Evolutionary conservation across 2,888 invertebrate species (phyloP).

Genomic region (Zelleria hepariella): DNA sequence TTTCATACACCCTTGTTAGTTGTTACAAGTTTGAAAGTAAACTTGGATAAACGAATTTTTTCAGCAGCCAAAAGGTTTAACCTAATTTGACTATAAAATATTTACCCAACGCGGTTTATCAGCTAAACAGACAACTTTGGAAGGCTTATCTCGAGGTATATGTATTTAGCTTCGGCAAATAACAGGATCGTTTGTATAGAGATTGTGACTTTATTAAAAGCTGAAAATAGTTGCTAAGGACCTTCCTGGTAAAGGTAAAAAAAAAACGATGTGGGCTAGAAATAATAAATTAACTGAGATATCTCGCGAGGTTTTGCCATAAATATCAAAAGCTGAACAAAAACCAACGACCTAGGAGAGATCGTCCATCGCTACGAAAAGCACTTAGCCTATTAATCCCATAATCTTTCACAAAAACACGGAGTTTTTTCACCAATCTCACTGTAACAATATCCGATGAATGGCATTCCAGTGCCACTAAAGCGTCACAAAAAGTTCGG

Average conservation of each 20-base stretch:
- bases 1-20: not conserved
- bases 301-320: not conserved
- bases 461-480: constrained; percentile 1
- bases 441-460: constrained; percentile 1
- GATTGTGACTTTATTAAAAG: not conserved
- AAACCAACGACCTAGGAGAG: not conserved
- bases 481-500: constrained; percentile 1
- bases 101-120: constrained; percentile 39
- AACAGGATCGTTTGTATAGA: constrained; percentile 30
- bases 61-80: constrained; percentile 36
- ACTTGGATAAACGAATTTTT: constrained; percentile 1
- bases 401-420: not conserved
- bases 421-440: not conserved
- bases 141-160: constrained; percentile 41
- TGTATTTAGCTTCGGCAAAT: constrained; percentile 42
- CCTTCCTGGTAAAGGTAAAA: not conserved
- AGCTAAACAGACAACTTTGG: constrained; percentile 30
- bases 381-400: not conserved
- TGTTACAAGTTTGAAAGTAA: not conserved
- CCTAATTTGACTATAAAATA: constrained; percentile 29
- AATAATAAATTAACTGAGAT: not conserved
- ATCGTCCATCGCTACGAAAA: not conserved
- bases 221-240: not conserved
- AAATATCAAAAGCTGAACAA: not conserved
- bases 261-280: not conserved